These are phyloP conservation scores for Drosophila percnosoma DNA, from an alignment of 2,888 invertebrate species.

Conservation along the genomic window DNA sequence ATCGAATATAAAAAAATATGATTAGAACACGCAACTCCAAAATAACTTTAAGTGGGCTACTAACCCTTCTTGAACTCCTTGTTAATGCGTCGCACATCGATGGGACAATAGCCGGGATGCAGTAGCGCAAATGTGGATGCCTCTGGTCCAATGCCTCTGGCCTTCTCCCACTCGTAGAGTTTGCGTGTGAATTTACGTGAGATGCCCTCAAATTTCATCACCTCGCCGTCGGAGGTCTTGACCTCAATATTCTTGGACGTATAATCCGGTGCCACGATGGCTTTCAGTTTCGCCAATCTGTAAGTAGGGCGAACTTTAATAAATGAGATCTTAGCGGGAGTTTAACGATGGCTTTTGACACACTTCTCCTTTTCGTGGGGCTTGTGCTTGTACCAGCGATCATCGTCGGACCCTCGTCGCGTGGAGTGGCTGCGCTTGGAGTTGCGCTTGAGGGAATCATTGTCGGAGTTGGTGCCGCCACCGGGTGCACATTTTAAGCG, in stretches of 20 bases:
- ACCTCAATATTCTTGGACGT: slow-evolving; percentile 90
- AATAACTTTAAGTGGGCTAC: slow-evolving; percentile 6
- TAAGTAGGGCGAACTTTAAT: background rate
- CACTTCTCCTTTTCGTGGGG: slow-evolving; percentile 88
- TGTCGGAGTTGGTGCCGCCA: slow-evolving; percentile 85
- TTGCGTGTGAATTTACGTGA: slow-evolving; percentile 95
- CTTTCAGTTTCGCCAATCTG: slow-evolving; percentile 84
- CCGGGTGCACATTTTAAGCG: slow-evolving; percentile 88
- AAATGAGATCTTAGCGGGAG: background rate
- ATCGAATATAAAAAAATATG: too few relatives aligned
- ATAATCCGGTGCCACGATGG: slow-evolving; percentile 86
- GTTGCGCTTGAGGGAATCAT: slow-evolving; percentile 81
- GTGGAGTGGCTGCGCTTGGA: slow-evolving; percentile 69
- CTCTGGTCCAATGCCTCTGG: slow-evolving; percentile 93
- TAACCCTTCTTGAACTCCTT: slow-evolving; percentile 80
- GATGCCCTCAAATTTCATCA: slow-evolving; percentile 93
- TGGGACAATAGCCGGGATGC: slow-evolving; percentile 86
- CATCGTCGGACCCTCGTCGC: slow-evolving; percentile 79
- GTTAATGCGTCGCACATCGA: slow-evolving; percentile 83
- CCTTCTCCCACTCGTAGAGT: slow-evolving; percentile 96
- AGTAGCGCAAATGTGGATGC: slow-evolving; percentile 93
- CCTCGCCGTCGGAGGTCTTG: slow-evolving; percentile 91
- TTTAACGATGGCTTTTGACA: slow-evolving; percentile 64
- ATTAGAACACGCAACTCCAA: too few relatives aligned
- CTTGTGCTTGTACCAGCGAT: slow-evolving; percentile 87